These are phyloP conservation scores for Chelon labrosus DNA, from an alignment of 2,797 vertebrate species.

Conservation along the genomic window DNA sequence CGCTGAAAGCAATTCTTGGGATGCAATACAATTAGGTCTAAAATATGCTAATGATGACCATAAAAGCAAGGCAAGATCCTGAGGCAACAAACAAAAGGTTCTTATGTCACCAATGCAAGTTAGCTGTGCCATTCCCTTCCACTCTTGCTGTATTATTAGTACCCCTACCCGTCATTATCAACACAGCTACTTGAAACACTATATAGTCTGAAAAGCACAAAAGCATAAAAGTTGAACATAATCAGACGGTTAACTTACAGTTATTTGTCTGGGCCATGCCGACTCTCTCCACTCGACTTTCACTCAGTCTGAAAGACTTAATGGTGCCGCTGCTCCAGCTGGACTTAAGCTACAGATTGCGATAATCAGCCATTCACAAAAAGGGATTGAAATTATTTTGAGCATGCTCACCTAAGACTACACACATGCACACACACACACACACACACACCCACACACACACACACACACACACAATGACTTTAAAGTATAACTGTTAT, in stretches of 20 bases:
- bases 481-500: constrained; percentile 21
- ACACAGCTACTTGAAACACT: not conserved
- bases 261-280: constrained; percentile 77
- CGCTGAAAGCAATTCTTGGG: constrained; percentile 15
- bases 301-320: constrained; percentile 57
- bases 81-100: constrained; percentile 47
- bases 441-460: constrained; percentile 11
- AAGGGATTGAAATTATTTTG: constrained; percentile 66
- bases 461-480: constrained; percentile 19
- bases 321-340: constrained; percentile 36
- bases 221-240: constrained; percentile 20
- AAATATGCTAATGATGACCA: constrained; percentile 42
- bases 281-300: constrained; percentile 46
- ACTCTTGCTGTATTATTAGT: constrained; percentile 33
- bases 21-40: constrained; percentile 33
- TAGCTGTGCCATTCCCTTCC: constrained; percentile 32
- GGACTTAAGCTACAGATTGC: constrained; percentile 68
- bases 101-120: constrained; percentile 28
- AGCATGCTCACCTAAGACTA: constrained; percentile 60
- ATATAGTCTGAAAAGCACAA: not conserved
- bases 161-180: constrained; percentile 39
- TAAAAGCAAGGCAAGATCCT: constrained; percentile 39
- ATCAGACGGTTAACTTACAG: constrained; percentile 68
- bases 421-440: constrained; percentile 2
- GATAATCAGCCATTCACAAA: constrained; percentile 73